Evolutionary conservation across 2,888 invertebrate genomes (phyloP).

Genomic region (Dicyrtomina minuta): DNA sequence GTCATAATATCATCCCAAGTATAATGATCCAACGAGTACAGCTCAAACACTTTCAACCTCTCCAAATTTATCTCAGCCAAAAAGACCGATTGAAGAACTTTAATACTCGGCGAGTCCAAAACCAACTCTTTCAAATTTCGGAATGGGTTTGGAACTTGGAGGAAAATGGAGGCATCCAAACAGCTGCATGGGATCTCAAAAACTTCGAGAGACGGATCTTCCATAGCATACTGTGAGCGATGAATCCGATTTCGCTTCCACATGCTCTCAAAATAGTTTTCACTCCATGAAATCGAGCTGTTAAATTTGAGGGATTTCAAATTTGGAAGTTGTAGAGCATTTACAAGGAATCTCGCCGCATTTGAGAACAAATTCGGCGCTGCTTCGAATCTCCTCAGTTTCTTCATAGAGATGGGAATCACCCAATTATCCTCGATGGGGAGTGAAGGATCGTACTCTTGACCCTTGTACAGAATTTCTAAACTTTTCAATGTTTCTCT

Average conservation of each 20-base stretch:
- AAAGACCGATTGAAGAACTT: slow-evolving; percentile 16
- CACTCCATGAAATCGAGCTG: not conserved
- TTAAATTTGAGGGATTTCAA: not conserved
- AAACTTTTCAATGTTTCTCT: not conserved
- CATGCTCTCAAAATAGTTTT: slow-evolving; percentile 14
- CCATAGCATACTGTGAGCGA: no score
- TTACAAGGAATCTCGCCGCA: slow-evolving; percentile 6
- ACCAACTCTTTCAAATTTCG: slow-evolving; percentile 4
- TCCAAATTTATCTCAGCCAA: not conserved
- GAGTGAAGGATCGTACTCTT: not conserved
- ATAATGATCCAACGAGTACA: slow-evolving; percentile 1
- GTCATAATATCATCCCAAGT: slow-evolving; percentile 6
- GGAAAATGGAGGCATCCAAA: slow-evolving; percentile 13
- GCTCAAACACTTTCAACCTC: slow-evolving; percentile 1
- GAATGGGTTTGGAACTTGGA: slow-evolving; percentile 13
- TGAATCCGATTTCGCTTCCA: slow-evolving; percentile 4
- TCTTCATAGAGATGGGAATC: slow-evolving; percentile 1
- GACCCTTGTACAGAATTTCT: slow-evolving; percentile 2
- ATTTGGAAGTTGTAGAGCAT: slow-evolving; percentile 7
- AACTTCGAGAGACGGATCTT: not conserved
- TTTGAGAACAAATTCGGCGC: slow-evolving; percentile 1
- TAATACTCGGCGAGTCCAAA: slow-evolving; percentile 7
- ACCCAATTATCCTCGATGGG: slow-evolving; percentile 17
- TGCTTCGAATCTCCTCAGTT: not conserved
- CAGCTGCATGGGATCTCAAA: not conserved